These are phyloP conservation scores for Manis crassicaudata DNA, from an alignment of 2,797 vertebrate genomes.

Conservation along the genomic window DNA sequence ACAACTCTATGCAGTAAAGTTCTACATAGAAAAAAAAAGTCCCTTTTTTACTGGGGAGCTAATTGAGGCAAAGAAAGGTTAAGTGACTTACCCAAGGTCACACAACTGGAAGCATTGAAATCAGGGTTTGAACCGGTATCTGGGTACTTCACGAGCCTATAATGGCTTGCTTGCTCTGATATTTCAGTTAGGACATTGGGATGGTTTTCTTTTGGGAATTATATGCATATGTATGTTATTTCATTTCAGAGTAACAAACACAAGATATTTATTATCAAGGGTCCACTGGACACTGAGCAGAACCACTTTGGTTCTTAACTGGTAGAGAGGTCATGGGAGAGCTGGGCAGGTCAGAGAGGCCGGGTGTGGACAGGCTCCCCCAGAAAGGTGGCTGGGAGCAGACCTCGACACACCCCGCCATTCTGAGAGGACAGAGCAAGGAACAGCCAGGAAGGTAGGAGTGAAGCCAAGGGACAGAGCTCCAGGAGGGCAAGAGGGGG, in stretches of 20 bases:
- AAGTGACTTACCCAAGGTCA: not conserved
- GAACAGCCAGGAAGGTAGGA: not conserved
- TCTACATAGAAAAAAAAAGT: not conserved
- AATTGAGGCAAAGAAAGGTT: constrained; percentile 1
- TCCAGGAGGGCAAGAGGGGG: not conserved
- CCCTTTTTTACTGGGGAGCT: not conserved
- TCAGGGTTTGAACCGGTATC: not conserved
- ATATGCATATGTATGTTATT: not conserved
- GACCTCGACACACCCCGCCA: not conserved
- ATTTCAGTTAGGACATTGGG: not conserved
- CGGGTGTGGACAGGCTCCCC: no score
- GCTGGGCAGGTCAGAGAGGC: not conserved
- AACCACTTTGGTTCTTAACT: no score
- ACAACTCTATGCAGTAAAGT: not conserved
- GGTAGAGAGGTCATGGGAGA: not conserved
- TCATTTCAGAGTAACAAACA: not conserved
- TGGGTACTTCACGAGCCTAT: not conserved
- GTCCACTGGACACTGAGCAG: not conserved
- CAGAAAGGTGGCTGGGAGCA: not conserved
- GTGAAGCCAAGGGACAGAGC: not conserved
- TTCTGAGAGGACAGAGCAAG: not conserved
- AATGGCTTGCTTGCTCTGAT: not conserved
- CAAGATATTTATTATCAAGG: not conserved
- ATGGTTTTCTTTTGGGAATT: not conserved
- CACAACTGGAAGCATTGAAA: not conserved